phyloP scores from a whole-genome alignment of 1,140 invertebrate species.

The Latrodectus geometricus region DNA sequence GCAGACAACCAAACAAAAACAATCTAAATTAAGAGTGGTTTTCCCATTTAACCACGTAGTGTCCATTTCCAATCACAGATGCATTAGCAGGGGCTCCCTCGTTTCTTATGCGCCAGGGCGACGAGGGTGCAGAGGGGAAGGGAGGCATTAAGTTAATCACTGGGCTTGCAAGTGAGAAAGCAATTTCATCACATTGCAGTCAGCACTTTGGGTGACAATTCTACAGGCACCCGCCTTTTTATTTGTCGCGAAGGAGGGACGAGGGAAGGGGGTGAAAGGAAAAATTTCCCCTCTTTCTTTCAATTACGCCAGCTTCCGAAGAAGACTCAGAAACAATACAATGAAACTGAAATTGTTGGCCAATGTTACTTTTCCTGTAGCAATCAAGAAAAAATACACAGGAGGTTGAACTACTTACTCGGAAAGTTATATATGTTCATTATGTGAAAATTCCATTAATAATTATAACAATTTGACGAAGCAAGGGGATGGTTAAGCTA shows the following conservation, averaged over 20 bases:
- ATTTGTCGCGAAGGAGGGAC: constrained; percentile 3
- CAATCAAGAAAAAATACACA: too few relatives aligned
- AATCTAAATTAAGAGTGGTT: constrained; percentile 46
- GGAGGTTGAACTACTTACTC: too few relatives aligned
- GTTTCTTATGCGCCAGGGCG: background rate
- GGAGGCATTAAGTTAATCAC: constrained; percentile 58
- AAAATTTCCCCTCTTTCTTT: constrained; percentile 11
- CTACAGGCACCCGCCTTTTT: background rate
- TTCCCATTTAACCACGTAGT: constrained; percentile 50
- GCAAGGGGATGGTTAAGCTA: too few relatives aligned
- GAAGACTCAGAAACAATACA: background rate
- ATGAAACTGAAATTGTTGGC: background rate
- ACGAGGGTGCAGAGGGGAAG: background rate
- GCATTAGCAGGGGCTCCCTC: constrained; percentile 26
- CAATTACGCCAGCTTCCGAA: background rate
- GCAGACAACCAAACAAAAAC: background rate
- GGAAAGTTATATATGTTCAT: too few relatives aligned
- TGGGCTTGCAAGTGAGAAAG: constrained; percentile 48
- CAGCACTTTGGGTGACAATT: constrained; percentile 51
- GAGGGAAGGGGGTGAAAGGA: background rate
- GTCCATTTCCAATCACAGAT: constrained; percentile 52
- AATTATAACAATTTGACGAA: too few relatives aligned
- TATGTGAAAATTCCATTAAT: too few relatives aligned
- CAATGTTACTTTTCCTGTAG: too few relatives aligned
- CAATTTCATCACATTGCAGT: constrained; percentile 47